Evolutionary conservation across 2,797 vertebrate species (phyloP).

Genomic region (Leptoclinus maculatus): DNA sequence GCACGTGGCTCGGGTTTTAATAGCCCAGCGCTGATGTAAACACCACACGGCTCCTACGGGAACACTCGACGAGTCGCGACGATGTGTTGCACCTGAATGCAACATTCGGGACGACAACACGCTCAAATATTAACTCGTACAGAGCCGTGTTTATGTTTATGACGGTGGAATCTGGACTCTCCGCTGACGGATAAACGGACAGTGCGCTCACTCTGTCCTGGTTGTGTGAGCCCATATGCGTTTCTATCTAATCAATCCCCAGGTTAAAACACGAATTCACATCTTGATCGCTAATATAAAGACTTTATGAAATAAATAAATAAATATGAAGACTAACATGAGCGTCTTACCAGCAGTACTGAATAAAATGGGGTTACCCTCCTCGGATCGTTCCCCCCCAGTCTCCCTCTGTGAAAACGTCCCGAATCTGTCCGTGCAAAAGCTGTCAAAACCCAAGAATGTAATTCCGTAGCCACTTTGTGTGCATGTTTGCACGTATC

Average conservation of each 20-base stretch:
- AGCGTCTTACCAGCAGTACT: constrained; percentile 49
- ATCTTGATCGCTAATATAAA: background rate
- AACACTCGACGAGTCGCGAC: background rate
- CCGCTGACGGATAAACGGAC: background rate
- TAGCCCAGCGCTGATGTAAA: constrained; percentile 61
- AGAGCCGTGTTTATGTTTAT: constrained; percentile 2
- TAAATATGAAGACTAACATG: background rate
- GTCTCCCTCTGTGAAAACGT: constrained; percentile 2
- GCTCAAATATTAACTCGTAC: constrained; percentile 29
- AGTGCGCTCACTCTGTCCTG: background rate
- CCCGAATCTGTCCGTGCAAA: constrained; percentile 1
- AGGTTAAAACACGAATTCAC: background rate
- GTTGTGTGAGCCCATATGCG: background rate
- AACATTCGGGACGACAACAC: background rate
- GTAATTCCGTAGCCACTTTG: constrained; percentile 15
- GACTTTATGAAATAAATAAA: background rate
- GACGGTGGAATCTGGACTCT: constrained; percentile 37
- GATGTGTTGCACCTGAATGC: constrained; percentile 34
- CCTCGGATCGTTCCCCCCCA: background rate
- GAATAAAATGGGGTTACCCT: background rate
- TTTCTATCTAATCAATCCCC: background rate
- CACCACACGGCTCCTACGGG: constrained; percentile 36
- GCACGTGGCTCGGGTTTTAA: constrained; percentile 69
- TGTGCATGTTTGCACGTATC: constrained; percentile 9
- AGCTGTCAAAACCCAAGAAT: constrained; percentile 56